A percentile compares a stretch with the other conserved stretches of the same genome.
These are phyloP conservation scores for Phorcus lineatus DNA, from an alignment of 2,888 invertebrate genomes.

Conservation along the genomic window DNA sequence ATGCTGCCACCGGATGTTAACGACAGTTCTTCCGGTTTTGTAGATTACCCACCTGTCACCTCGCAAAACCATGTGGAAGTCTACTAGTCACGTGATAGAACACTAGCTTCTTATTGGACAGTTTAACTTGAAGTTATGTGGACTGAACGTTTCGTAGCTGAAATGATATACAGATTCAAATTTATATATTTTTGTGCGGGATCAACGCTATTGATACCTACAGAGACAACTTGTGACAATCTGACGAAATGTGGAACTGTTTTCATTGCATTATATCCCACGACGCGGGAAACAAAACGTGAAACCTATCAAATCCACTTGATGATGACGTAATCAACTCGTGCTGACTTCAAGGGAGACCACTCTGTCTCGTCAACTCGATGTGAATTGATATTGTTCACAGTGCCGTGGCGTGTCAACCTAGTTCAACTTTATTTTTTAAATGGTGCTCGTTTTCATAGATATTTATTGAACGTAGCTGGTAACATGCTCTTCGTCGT, in stretches of 20 bases:
- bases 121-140: not conserved
- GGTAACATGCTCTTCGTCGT: too few species aligned
- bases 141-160: not conserved
- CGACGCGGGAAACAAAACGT: too few species aligned
- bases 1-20: constrained; percentile 63
- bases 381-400: too few species aligned
- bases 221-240: not conserved
- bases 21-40: constrained; percentile 60
- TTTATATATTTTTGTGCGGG: constrained; percentile 7
- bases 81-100: constrained; percentile 48
- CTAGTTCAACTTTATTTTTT: too few species aligned
- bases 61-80: constrained; percentile 72
- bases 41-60: constrained; percentile 65
- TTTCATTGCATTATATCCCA: not conserved
- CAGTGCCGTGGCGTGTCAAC: too few species aligned
- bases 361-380: too few species aligned
- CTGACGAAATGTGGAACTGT: not conserved
- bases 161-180: constrained; percentile 18
- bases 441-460: too few species aligned
- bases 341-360: too few species aligned
- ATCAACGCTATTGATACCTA: not conserved
- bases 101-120: constrained; percentile 1
- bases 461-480: too few species aligned
- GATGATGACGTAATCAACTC: too few species aligned
- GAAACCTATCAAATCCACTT: too few species aligned